These are phyloP conservation scores for Rhynchopsitta pachyrhyncha DNA, from an alignment of 2,113 vertebrate species.

Conservation along the genomic window DNA sequence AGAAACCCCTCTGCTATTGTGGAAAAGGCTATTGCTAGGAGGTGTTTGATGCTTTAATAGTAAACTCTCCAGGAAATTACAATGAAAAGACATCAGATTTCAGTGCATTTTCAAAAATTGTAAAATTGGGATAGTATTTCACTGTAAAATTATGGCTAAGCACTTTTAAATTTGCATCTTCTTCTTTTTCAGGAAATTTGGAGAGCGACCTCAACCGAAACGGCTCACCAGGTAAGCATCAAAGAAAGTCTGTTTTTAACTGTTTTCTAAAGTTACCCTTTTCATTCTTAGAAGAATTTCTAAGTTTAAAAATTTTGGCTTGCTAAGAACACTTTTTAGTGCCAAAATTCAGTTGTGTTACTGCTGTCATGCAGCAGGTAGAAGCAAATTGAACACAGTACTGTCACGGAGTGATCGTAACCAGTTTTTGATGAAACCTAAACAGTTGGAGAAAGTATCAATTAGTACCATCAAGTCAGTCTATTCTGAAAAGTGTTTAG, in stretches of 20 bases:
- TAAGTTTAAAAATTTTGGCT: neutral
- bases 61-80: neutral
- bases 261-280: neutral
- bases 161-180: neutral
- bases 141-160: neutral
- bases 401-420: neutral
- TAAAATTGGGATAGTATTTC: neutral
- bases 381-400: neutral
- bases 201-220: constrained; percentile 98
- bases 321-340: neutral
- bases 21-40: neutral
- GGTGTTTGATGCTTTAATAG: neutral
- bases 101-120: neutral
- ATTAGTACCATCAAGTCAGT: neutral
- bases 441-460: neutral
- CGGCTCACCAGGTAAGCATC: constrained; percentile 93
- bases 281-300: neutral
- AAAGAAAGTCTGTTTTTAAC: neutral
- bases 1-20: neutral
- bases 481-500: neutral
- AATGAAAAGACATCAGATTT: neutral
- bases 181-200: constrained; percentile 88
- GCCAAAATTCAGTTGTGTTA: neutral
- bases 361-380: neutral
- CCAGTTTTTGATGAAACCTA: neutral